These are phyloP conservation scores for Hemibagrus guttatus DNA, from an alignment of 2,797 vertebrate genomes.

Conservation along the genomic window DNA sequence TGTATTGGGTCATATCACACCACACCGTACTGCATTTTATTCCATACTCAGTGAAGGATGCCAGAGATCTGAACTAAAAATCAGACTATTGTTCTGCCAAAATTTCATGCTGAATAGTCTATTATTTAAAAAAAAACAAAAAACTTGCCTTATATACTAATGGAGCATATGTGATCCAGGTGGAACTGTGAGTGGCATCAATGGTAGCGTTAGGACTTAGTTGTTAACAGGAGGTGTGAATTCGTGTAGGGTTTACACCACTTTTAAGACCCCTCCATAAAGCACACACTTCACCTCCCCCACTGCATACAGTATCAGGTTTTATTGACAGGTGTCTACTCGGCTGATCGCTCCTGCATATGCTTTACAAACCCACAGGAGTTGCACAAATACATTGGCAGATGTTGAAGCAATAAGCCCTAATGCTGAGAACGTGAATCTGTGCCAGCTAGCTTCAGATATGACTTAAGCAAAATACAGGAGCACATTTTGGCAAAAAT, in stretches of 20 bases:
- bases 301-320: conserved; percentile 54
- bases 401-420: conserved; percentile 7
- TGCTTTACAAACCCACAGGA: conserved; percentile 57
- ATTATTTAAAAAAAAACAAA: not conserved
- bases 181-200: not conserved
- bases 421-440: conserved; percentile 15
- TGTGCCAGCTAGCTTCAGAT: not conserved
- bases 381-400: conserved; percentile 14
- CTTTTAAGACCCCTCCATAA: conserved; percentile 58
- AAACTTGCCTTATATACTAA: not conserved
- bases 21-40: not conserved
- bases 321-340: conserved; percentile 69
- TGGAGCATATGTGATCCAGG: not conserved
- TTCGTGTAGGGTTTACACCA: conserved; percentile 64
- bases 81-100: not conserved
- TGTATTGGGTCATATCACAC: not conserved
- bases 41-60: not conserved
- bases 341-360: conserved; percentile 66
- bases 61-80: not conserved
- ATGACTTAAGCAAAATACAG: not conserved
- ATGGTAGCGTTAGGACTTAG: not conserved
- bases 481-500: not conserved
- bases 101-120: not conserved
- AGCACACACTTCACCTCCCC: conserved; percentile 56
- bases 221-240: conserved; percentile 69